Conservation (phyloP, 2,888 invertebrate genomes). For the Stegophylla sp. region DNA sequence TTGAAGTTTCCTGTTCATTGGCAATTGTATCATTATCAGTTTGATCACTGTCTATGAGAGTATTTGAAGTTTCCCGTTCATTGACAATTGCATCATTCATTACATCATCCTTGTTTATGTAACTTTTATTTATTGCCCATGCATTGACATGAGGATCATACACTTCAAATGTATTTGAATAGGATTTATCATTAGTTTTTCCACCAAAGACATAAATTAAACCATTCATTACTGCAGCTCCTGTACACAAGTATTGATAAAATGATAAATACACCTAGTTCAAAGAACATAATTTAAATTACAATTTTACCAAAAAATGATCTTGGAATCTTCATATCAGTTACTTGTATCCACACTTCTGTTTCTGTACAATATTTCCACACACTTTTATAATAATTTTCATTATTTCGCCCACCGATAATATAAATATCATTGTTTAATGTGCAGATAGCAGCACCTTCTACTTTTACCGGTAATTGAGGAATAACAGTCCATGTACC, state of each 20-base stretch:
- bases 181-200: not conserved
- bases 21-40: slow-evolving; percentile 34
- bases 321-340: slow-evolving; percentile 2
- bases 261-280: not conserved
- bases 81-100: too few species aligned
- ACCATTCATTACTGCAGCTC: slow-evolving; percentile 40
- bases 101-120: too few species aligned
- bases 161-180: slow-evolving; percentile 39
- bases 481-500: slow-evolving; percentile 5
- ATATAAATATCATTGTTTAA: slow-evolving; percentile 37
- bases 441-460: slow-evolving; percentile 32
- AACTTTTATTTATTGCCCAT: too few species aligned
- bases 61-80: too few species aligned
- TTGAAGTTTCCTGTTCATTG: too few species aligned
- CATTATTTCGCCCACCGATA: slow-evolving; percentile 14
- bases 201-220: slow-evolving; percentile 42
- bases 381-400: slow-evolving; percentile 32
- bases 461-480: slow-evolving; percentile 7
- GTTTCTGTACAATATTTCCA: slow-evolving; percentile 36
- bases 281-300: not conserved
- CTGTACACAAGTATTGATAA: slow-evolving; percentile 7
- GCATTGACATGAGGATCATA: slow-evolving; percentile 21
- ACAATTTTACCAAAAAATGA: slow-evolving; percentile 23
- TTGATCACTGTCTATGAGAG: not conserved
- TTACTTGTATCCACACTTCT: slow-evolving; percentile 11